Evolutionary conservation across 2,797 vertebrate species (phyloP).

Genomic region (Dryobates pubescens): DNA sequence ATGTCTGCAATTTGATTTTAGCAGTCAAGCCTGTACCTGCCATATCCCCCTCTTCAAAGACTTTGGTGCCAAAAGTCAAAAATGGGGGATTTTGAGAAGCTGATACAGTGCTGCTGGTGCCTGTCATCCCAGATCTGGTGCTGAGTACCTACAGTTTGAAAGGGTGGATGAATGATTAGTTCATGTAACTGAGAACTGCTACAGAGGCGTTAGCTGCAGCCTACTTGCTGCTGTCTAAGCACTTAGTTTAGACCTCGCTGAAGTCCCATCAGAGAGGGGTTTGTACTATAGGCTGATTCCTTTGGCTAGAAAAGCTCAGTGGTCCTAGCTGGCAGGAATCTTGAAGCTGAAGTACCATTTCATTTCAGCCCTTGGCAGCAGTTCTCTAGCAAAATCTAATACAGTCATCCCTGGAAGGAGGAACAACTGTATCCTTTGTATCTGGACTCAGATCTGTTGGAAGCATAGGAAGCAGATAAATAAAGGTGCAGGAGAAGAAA

Average conservation of each 20-base stretch:
- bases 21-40: neutral
- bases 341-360: neutral
- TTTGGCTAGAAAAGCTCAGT: neutral
- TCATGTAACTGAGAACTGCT: conserved; percentile 32
- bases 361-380: neutral
- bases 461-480: neutral
- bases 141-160: neutral
- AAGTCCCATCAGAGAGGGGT: neutral
- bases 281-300: neutral
- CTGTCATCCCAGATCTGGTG: conserved; percentile 35
- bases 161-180: neutral
- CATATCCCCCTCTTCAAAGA: conserved; percentile 12
- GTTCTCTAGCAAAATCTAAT: neutral
- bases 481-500: conserved; percentile 14
- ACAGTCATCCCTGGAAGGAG: neutral
- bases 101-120: neutral
- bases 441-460: neutral
- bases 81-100: neutral
- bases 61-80: conserved; percentile 16
- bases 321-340: neutral
- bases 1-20: neutral
- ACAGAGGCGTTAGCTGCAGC: neutral
- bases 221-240: neutral
- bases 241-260: neutral
- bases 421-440: neutral